Percentiles rank a stretch among this genome's conserved stretches.
Conservation (phyloP, 2,888 invertebrate genomes). For the Cheilosia pagana region DNA sequence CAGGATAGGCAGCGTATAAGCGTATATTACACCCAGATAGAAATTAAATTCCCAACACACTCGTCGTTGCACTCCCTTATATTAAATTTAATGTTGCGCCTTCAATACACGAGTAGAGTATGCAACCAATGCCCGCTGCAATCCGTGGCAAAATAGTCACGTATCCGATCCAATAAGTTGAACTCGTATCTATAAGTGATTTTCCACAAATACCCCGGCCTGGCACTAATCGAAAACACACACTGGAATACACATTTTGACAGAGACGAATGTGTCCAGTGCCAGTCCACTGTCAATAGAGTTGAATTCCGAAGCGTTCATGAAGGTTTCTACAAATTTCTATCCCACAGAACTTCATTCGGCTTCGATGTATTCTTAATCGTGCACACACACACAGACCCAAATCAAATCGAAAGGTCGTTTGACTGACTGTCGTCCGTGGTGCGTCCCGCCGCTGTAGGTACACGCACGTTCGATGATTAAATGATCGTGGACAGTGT, state of each 20-base stretch:
- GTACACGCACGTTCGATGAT: conserved; percentile 58
- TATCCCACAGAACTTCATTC: conserved; percentile 50
- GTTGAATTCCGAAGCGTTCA: conserved; percentile 63
- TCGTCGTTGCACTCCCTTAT: conserved; percentile 35
- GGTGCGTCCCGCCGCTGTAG: conserved; percentile 5
- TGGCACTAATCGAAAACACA: conserved; percentile 49
- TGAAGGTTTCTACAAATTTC: conserved; percentile 26
- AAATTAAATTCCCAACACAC: conserved; percentile 47
- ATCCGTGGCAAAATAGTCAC: conserved; percentile 68
- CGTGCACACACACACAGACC: background rate
- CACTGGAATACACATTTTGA: conserved; percentile 14
- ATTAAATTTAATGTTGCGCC: background rate
- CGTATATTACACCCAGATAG: background rate
- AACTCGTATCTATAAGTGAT: conserved; percentile 53
- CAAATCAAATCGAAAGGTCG: conserved; percentile 58
- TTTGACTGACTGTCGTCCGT: conserved; percentile 15
- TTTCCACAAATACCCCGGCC: conserved; percentile 32
- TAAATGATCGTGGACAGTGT: conserved; percentile 67
- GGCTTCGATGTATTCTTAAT: conserved; percentile 30
- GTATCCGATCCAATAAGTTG: conserved; percentile 39
- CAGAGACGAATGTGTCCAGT: conserved; percentile 60
- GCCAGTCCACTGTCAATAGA: conserved; percentile 40
- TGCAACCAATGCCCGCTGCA: conserved; percentile 28
- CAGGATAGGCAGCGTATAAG: conserved; percentile 8
- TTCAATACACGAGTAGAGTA: conserved; percentile 26